Percentiles rank a stretch among this genome's conserved stretches.
Evolutionary conservation across 2,888 invertebrate species (phyloP).

Genomic region (Idaea aversata): DNA sequence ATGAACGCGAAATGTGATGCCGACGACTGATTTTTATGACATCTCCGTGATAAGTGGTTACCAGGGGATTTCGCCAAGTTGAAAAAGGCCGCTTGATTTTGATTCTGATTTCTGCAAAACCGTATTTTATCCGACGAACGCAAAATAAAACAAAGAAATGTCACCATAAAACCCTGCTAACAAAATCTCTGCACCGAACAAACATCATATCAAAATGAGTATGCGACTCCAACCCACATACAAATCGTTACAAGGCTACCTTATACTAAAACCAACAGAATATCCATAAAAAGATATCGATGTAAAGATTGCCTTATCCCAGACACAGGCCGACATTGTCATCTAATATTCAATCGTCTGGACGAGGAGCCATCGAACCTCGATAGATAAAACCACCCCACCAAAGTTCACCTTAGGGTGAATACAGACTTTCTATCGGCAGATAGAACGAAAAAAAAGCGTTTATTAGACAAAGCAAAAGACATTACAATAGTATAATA

Average conservation of each 20-base stretch:
- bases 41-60: slow-evolving; percentile 20
- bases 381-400: slow-evolving; percentile 47
- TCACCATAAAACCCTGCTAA: not conserved
- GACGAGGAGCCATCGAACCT: slow-evolving; percentile 44
- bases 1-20: slow-evolving; percentile 33
- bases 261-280: slow-evolving; percentile 11
- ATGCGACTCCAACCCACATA: not conserved
- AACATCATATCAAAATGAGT: not conserved
- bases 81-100: not conserved
- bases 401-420: slow-evolving; percentile 34
- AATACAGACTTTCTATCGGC: not conserved
- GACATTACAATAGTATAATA: too few relatives aligned
- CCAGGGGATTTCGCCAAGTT: not conserved
- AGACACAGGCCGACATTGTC: slow-evolving; percentile 28
- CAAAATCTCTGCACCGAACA: not conserved
- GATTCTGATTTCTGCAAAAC: not conserved
- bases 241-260: slow-evolving; percentile 15
- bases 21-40: slow-evolving; percentile 30
- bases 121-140: not conserved
- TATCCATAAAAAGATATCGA: slow-evolving; percentile 3
- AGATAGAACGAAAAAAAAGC: not conserved
- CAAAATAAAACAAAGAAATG: not conserved
- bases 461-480: too few relatives aligned
- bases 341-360: slow-evolving; percentile 39
- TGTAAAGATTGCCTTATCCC: slow-evolving; percentile 15